These are phyloP conservation scores for Xanthorhoe designata DNA, from an alignment of 2,888 invertebrate genomes.

Conservation along the genomic window DNA sequence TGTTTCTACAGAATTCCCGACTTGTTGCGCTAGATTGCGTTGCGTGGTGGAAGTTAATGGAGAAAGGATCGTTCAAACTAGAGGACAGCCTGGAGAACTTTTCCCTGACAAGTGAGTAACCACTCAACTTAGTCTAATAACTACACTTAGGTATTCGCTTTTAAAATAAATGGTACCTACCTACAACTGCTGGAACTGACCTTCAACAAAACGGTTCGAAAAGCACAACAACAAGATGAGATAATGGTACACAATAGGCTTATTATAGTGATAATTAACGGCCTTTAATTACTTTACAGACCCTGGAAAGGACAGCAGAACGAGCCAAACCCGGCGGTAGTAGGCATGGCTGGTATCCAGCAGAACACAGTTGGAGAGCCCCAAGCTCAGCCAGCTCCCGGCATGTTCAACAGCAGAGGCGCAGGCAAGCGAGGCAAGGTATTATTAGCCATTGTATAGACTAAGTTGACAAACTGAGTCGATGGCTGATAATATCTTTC, in stretches of 20 bases:
- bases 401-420: conserved; percentile 78
- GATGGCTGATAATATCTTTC: conserved; percentile 43
- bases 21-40: conserved; percentile 76
- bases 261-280: not conserved
- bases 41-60: conserved; percentile 80
- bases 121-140: too few relatives aligned
- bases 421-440: conserved; percentile 77
- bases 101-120: conserved; percentile 79
- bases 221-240: too few relatives aligned
- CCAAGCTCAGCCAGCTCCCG: conserved; percentile 72
- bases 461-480: conserved; percentile 24
- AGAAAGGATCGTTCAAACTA: conserved; percentile 78
- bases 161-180: too few relatives aligned
- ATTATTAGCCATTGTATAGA: conserved; percentile 56
- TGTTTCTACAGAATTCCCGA: conserved; percentile 70
- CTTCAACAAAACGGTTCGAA: too few relatives aligned
- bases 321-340: conserved; percentile 77
- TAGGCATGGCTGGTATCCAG: conserved; percentile 74
- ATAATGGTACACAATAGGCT: too few relatives aligned
- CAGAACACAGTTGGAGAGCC: conserved; percentile 72
- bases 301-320: conserved; percentile 82
- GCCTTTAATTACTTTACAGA: conserved; percentile 49
- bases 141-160: too few relatives aligned
- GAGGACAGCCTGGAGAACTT: conserved; percentile 80
- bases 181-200: too few relatives aligned